These are phyloP conservation scores for Podarcis siculus DNA, from an alignment of 2,797 vertebrate genomes.

Conservation along the genomic window DNA sequence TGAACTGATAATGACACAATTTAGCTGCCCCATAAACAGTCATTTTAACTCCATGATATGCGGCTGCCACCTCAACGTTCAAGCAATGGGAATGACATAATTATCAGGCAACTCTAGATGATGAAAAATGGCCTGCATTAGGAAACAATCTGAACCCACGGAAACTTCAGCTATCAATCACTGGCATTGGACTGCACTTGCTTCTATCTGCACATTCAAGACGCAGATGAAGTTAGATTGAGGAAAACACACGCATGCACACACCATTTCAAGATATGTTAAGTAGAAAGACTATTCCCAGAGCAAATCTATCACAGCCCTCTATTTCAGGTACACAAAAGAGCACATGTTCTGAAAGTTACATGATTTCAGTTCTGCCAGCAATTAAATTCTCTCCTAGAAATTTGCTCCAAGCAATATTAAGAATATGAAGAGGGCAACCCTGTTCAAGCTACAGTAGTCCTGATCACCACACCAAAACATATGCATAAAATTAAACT, in stretches of 20 bases:
- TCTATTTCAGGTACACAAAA: constrained; percentile 18
- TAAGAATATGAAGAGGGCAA: not conserved
- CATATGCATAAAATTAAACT: too few relatives aligned
- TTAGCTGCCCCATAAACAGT: constrained; percentile 70
- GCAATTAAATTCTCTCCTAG: not conserved
- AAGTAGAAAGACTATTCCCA: constrained; percentile 62
- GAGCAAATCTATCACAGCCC: constrained; percentile 51
- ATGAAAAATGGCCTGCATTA: constrained; percentile 78
- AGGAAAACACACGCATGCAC: constrained; percentile 45
- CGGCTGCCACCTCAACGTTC: constrained; percentile 70
- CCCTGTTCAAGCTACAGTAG: not conserved
- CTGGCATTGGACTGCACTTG: constrained; percentile 64
- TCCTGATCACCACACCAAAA: too few relatives aligned
- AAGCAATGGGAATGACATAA: constrained; percentile 78
- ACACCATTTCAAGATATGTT: constrained; percentile 59
- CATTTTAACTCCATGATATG: constrained; percentile 71
- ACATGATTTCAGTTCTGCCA: not conserved
- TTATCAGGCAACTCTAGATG: constrained; percentile 73
- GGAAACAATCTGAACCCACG: constrained; percentile 72
- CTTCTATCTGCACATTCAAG: constrained; percentile 68
- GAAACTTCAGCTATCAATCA: constrained; percentile 74
- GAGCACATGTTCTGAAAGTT: constrained; percentile 5
- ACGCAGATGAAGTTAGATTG: constrained; percentile 43
- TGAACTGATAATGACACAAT: constrained; percentile 76
- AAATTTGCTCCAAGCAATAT: not conserved